Evolutionary conservation across 2,113 vertebrate species (phyloP).

Genomic region (Noturus placidus): DNA sequence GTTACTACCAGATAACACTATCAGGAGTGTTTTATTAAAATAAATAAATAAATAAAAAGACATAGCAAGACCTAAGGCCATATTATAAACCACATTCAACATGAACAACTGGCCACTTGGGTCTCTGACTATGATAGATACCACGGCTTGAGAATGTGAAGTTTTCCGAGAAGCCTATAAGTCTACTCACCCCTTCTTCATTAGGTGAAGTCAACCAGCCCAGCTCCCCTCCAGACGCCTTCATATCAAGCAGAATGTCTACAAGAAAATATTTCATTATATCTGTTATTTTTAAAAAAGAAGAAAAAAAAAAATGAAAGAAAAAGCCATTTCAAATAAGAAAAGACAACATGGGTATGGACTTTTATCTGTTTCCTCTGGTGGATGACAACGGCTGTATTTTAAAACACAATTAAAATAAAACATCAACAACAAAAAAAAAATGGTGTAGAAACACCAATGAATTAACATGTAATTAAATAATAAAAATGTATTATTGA

Average conservation of each 20-base stretch:
- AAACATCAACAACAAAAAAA: neutral
- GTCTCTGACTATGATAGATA: conserved; percentile 36
- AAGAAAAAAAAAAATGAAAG: neutral
- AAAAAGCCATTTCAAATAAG: neutral
- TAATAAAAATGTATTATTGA: neutral
- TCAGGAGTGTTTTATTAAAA: neutral
- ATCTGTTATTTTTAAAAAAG: neutral
- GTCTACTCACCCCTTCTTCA: conserved; percentile 85
- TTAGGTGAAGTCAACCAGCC: conserved; percentile 90
- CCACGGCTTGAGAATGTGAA: conserved; percentile 7
- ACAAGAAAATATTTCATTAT: conserved; percentile 36
- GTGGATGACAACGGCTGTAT: neutral
- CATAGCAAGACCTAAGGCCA: conserved; percentile 3
- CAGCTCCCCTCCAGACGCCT: conserved; percentile 83
- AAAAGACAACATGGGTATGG: neutral
- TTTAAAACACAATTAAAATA: neutral
- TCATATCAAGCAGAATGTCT: conserved; percentile 93
- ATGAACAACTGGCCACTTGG: neutral
- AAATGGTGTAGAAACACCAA: neutral
- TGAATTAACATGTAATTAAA: neutral
- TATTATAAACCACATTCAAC: neutral
- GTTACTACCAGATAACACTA: neutral
- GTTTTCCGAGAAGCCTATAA: neutral
- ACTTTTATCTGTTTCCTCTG: neutral
- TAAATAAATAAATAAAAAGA: neutral